Evolutionary conservation across 2,888 invertebrate genomes (phyloP).

Genomic region (Drosophila dives): DNA sequence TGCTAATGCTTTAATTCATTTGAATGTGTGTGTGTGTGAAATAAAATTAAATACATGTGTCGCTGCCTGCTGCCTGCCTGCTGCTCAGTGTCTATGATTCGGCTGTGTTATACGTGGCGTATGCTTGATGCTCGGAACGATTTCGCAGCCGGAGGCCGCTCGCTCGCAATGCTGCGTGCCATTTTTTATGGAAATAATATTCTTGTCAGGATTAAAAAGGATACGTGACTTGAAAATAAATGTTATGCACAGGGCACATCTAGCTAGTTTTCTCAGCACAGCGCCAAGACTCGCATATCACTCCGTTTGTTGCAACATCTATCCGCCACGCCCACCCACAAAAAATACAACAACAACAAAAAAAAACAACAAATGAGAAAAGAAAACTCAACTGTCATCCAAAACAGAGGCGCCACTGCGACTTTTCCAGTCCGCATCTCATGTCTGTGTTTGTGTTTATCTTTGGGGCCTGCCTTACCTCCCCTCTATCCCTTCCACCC

Average conservation of each 20-base stretch:
- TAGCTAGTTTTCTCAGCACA: conserved; percentile 43
- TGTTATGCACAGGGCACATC: conserved; percentile 71
- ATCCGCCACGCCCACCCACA: conserved; percentile 36
- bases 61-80: conserved; percentile 33
- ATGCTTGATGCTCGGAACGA: conserved; percentile 63
- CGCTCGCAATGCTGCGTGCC: conserved; percentile 42
- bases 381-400: conserved; percentile 60
- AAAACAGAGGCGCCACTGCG: conserved; percentile 26
- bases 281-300: conserved; percentile 27
- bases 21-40: conserved; percentile 27
- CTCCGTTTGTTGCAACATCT: conserved; percentile 42
- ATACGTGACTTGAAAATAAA: conserved; percentile 84
- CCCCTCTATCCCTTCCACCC: not conserved
- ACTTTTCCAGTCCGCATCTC: conserved; percentile 37
- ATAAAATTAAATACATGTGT: conserved; percentile 74
- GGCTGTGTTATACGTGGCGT: conserved; percentile 67
- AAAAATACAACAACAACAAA: not conserved
- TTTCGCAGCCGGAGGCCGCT: conserved; percentile 27
- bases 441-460: conserved; percentile 47
- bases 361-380: conserved; percentile 18
- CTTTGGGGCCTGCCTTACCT: conserved; percentile 25
- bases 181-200: conserved; percentile 84
- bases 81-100: conserved; percentile 63
- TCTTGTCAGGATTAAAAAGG: conserved; percentile 85
- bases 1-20: conserved; percentile 40